Evolutionary conservation across 2,888 invertebrate species (phyloP), one percentile per base, ranked within the genome.

Genomic region (Volucella zonaria): DNA sequence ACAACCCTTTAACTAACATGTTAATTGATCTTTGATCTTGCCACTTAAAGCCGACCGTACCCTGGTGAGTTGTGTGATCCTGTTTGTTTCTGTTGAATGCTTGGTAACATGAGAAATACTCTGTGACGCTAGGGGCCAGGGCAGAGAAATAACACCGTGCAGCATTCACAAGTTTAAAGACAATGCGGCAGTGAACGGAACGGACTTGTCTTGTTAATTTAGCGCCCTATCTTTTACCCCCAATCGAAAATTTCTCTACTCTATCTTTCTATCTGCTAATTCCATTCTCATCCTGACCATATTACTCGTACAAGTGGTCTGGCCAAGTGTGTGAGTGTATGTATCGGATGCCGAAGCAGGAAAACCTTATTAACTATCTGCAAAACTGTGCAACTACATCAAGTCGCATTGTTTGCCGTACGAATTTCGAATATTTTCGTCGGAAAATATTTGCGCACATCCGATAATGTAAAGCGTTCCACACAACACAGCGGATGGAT

Each of bases 1-100:
- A 73, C 76, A 85, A 73, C 85, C 81, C 81, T 85, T 75, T 64
- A 77, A 81, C 62, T 81, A 85, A 81, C 81, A 85, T 85, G 85
- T 81, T 85, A 85, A 85, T 85, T 85, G 85, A 85, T 85, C 85
- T 85, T 85, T 85, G 85, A 85, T 85, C 85, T 75, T 12, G 85
- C 85, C 81, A 85, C 85, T 85, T 85, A 85, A 83, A 81, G 85
- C 85, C 85, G 85, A 85, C 76, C 70, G 66, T 54, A 52, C 49
- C 70, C 31, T 31, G 31, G 31, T 31, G 31, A 31, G 4, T 31
- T 31, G 70, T 80, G 71, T 49, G 76, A 85, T 80, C 80, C 83
- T 76, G 71, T 64, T 80, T 59, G 64, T 45, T 31, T 31, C 31
- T 31, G 6, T 31, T 31, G 31, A 31, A 31, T 6, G 31, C 31